These are phyloP conservation scores for Antigone vipio DNA, from an alignment of 2,113 vertebrate genomes.

Conservation along the genomic window DNA sequence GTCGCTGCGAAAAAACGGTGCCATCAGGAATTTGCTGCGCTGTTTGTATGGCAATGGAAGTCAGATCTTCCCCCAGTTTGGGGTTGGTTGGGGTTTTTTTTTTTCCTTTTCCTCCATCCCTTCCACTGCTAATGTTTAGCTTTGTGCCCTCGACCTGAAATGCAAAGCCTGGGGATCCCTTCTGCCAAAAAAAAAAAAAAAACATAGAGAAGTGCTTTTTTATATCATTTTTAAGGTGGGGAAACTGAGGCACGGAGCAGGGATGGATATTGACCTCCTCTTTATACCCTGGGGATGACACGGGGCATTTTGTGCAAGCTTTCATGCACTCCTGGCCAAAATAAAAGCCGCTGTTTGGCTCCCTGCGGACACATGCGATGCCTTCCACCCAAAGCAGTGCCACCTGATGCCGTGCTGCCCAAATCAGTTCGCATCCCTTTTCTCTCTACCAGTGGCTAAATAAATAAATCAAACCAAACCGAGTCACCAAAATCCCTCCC, in stretches of 20 bases:
- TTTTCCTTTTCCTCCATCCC: neutral
- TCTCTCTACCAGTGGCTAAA: neutral
- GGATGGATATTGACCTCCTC: neutral
- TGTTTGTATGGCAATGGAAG: neutral
- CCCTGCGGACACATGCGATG: accelerated
- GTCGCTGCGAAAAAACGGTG: neutral
- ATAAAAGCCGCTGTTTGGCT: neutral
- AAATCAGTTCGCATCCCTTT: neutral
- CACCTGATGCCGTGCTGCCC: neutral
- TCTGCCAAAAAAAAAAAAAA: neutral
- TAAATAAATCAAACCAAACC: neutral
- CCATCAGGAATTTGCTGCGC: accelerated
- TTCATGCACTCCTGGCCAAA: neutral
- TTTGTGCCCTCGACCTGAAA: neutral
- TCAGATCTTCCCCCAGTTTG: neutral
- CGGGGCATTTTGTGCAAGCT: neutral
- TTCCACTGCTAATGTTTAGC: neutral
- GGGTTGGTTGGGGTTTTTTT: too few species aligned
- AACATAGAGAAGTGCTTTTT: too few species aligned
- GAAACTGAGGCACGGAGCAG: neutral
- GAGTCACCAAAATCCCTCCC: neutral
- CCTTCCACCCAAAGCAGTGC: neutral
- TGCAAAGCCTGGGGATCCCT: neutral
- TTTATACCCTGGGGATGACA: neutral
- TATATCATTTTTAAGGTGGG: too few species aligned